Evolutionary conservation across 2,888 invertebrate species (phyloP).

Genomic region (Phragmatobia fuliginosa): DNA sequence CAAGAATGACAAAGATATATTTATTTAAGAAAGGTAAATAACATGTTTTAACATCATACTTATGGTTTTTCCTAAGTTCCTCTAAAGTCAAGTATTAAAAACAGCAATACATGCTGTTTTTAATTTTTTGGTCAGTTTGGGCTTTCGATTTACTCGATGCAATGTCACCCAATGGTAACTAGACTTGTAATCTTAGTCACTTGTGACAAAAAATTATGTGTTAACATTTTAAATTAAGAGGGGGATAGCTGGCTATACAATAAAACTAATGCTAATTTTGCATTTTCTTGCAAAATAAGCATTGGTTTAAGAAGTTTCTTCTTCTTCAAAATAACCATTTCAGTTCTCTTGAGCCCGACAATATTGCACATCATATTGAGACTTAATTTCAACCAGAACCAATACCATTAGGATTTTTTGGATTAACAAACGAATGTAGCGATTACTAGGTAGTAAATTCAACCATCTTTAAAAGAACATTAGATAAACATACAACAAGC

Average conservation of each 20-base stretch:
- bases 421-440: background rate
- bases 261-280: background rate
- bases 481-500: slow-evolving; percentile 40
- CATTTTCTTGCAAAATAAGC: background rate
- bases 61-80: too few relatives aligned
- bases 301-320: too few relatives aligned
- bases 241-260: background rate
- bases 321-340: background rate
- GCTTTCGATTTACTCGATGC: background rate
- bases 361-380: background rate
- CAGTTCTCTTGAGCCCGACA: background rate
- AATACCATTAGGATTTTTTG: background rate
- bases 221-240: too few relatives aligned
- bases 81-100: too few relatives aligned
- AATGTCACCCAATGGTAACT: background rate
- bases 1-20: too few relatives aligned
- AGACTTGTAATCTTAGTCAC: background rate
- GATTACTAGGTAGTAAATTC: slow-evolving; percentile 15
- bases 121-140: too few relatives aligned
- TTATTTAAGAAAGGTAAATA: too few relatives aligned
- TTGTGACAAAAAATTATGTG: background rate
- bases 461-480: slow-evolving; percentile 45
- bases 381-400: background rate
- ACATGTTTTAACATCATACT: too few relatives aligned
- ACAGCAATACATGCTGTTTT: too few relatives aligned